Evolutionary conservation across 2,888 invertebrate species (phyloP), one percentile per base, ranked within the genome.

Genomic region (Phalangium opilio): DNA sequence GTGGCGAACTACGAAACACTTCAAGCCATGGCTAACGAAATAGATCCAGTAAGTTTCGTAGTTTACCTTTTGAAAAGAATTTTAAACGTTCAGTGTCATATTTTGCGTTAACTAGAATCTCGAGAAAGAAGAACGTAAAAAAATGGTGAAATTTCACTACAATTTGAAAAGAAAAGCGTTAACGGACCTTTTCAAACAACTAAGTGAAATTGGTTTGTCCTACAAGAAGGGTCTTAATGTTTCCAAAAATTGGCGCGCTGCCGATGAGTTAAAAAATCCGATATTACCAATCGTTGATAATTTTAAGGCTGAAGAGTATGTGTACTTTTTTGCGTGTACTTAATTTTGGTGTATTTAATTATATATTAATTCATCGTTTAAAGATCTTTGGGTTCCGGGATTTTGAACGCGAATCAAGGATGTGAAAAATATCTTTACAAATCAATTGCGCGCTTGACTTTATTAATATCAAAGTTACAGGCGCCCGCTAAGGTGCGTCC

Each of bases 131-230:
- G 33, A 39, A 18, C 11, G 32, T 32, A 32, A 17, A 15, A 17
- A 47, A 14, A 21, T 17, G 38, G 38, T 3, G 45, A 43, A 41
- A 19, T 34, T 1, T 33, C 46, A 86, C 44, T 71, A 87, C 3
- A 81, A 83, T 59, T 82, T 83, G 60, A 91, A 90, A 64, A 78
- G 83, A 27, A 80, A 84, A 67, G 79, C 82, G 0, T 67, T 95
- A 1, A 76, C 84, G 0, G 87, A 90, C 65, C 71, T 93, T 40
- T 93, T 91, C 64, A 85, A 83, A 63, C 73, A 74, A 19, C 67
- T 96, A 1, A 65, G 75, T 1, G 75, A 74, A 49, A 58, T 64
- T 46, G 67, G 65, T 64, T 57, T 48, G 55, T 52, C 11, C 27
- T 5, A 33, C 41, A 76, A 83, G 51, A 77, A 78, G 1, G 93